phyloP scores from a whole-genome alignment of 2,113 vertebrate species.

The Phocoena phocoena region DNA sequence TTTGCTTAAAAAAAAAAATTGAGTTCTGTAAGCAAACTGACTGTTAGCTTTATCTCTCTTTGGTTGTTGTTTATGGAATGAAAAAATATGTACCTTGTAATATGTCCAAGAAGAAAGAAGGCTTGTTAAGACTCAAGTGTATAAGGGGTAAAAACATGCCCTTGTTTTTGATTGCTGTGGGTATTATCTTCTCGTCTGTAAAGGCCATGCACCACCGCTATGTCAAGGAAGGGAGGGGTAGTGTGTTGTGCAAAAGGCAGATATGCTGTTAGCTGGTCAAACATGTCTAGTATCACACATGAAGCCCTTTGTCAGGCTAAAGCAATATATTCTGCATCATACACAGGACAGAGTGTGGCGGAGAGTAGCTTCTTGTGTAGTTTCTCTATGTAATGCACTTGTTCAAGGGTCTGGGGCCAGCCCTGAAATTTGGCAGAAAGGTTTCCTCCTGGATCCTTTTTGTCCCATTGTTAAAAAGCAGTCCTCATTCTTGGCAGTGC shows the following conservation, averaged over 20 bases:
- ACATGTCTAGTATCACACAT: neutral
- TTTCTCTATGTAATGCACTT: neutral
- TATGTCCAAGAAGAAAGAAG: neutral
- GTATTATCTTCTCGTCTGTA: neutral
- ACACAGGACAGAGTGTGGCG: neutral
- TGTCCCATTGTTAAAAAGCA: neutral
- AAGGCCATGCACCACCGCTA: rapidly evolving
- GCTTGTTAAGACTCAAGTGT: neutral
- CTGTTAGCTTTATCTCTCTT: neutral
- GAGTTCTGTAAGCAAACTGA: neutral
- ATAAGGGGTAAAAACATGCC: neutral
- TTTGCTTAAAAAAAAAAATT: conserved; percentile 8
- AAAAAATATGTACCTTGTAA: neutral
- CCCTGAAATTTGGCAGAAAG: neutral
- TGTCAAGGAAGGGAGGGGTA: neutral
- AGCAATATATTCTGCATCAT: neutral
- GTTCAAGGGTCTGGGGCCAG: neutral
- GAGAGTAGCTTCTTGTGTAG: neutral
- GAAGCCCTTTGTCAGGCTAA: neutral
- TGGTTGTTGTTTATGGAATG: neutral
- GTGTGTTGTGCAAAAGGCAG: neutral
- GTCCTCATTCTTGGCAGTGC: neutral
- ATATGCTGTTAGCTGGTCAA: neutral
- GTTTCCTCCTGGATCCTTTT: neutral
- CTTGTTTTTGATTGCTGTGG: neutral